Evolutionary conservation across 2,888 invertebrate genomes (phyloP).

Genomic region (Parthenolecanium corni): DNA sequence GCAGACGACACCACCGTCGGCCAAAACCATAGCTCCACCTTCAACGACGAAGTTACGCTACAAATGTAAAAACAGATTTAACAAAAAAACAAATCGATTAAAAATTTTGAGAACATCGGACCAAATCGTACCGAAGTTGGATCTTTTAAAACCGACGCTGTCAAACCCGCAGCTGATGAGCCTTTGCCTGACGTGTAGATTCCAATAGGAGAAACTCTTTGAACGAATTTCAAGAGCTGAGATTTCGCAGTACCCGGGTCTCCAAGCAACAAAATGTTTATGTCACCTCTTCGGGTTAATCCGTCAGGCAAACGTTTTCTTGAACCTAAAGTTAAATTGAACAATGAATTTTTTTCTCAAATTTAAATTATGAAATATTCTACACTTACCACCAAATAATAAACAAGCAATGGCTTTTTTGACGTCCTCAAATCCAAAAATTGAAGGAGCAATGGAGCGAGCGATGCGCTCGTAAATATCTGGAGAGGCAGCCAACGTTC

Average conservation of each 20-base stretch:
- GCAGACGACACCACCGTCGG: constrained; percentile 97
- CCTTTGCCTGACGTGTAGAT: constrained; percentile 99
- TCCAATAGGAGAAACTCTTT: constrained; percentile 83
- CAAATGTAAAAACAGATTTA: constrained; percentile 33
- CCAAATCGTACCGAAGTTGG: constrained; percentile 63
- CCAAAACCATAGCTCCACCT: constrained; percentile 98
- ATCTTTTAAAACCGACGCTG: constrained; percentile 92
- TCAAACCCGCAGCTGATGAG: constrained; percentile 95
- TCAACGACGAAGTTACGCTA: constrained; percentile 94
- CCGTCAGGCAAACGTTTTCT: constrained; percentile 88
- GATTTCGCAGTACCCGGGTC: constrained; percentile 99
- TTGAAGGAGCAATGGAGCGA: constrained; percentile 89
- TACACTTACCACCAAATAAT: constrained; percentile 73
- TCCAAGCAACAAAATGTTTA: constrained; percentile 86
- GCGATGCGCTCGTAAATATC: constrained; percentile 82
- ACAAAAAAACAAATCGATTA: constrained; percentile 11
- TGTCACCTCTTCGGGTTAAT: constrained; percentile 87
- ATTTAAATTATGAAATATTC: neutral
- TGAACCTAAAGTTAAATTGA: constrained; percentile 21
- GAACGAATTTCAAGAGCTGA: constrained; percentile 93
- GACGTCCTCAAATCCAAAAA: constrained; percentile 85
- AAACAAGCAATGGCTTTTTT: constrained; percentile 94
- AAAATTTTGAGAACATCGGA: constrained; percentile 6
- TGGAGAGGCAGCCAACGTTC: constrained; percentile 68
- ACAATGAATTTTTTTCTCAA: neutral